A percentile compares a stretch with the other conserved stretches of the same genome.
Conservation (phyloP, 2,113 vertebrate species). For the Ochotona princeps region DNA sequence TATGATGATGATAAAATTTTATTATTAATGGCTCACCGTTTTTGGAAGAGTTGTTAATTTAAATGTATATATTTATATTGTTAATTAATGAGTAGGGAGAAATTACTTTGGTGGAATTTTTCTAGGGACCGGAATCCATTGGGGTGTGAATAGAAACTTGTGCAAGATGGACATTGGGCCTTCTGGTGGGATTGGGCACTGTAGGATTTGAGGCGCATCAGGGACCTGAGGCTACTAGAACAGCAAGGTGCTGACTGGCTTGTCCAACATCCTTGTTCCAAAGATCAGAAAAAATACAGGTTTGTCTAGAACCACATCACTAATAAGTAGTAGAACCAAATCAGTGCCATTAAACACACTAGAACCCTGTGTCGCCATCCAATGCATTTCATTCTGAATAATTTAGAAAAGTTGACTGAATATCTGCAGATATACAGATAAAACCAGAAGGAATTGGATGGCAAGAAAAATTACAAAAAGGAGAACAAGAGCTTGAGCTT, state of each 20-base stretch:
- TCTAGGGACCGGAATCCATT: not conserved
- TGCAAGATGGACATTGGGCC: not conserved
- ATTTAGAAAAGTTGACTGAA: not conserved
- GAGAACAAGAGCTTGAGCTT: slow-evolving; percentile 2
- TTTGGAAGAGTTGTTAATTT: slow-evolving; percentile 80
- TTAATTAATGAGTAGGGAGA: slow-evolving; percentile 77
- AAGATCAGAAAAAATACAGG: not conserved
- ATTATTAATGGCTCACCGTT: slow-evolving; percentile 81
- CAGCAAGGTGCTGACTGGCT: accelerated
- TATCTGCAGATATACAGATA: not conserved
- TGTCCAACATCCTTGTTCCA: slow-evolving; percentile 15
- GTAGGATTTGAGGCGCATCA: too few relatives aligned
- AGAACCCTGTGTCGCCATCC: not conserved
- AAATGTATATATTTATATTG: slow-evolving; percentile 79
- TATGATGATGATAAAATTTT: slow-evolving; percentile 82
- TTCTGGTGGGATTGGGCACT: accelerated
- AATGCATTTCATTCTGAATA: not conserved
- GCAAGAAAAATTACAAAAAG: not conserved
- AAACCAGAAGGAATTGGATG: not conserved
- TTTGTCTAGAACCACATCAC: not conserved
- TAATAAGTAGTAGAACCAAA: not conserved
- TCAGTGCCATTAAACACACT: not conserved
- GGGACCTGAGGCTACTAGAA: not conserved
- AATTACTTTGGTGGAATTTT: slow-evolving; percentile 67
- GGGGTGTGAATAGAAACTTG: not conserved